Evolutionary conservation across 92 coral and sea anemone species (phyloP), one percentile per base, ranked within the genome.

Genomic region (Phenganax stokvisi): DNA sequence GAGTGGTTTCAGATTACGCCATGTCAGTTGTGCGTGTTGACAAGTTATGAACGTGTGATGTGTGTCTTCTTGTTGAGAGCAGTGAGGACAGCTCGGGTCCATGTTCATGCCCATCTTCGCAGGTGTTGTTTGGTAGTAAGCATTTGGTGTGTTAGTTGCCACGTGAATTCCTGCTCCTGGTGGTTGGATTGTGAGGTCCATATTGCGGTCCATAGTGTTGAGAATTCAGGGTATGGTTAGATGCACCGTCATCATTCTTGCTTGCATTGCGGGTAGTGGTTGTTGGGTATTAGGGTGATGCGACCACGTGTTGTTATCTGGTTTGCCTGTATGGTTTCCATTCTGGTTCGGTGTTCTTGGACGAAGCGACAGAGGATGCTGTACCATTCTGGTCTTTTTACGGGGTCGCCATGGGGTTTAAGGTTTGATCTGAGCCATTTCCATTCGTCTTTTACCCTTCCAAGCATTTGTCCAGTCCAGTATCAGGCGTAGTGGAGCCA

Each of bases 401-500:
- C 25, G 4, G 65, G 65, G 16, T 13, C 65, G 7, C n/a, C 65
- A 59, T 59, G 7, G 16, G 65, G 65, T 59, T 1, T 59, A 1
- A 13, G 65, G 7, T 13, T 13, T 1, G 16, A 13, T 25, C 65
- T 1, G 16, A 59, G 65, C 65, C 65, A 59, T 59, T 59, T 59
- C 25, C 65, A 59, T 13, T 25, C 65, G 3, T 1, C 7, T 3
- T 59, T 1, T 37, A 37, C 47, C 2, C 5, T 37, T 5, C 47
- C 47, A 1, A 37, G 2, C 47, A 5, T 37, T 37, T 37, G 47
- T 37, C 47, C 47, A 2, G 47, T 37, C 47, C 47, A 37, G 47
- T 37, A 37, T 1, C 47, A 37, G 47, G 47, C 47, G 47, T 37
- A 69, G 54, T 81, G 77, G 6, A 71, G 77, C 85, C 85, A 81